Base-by-base conservation (phyloP, 2,888 invertebrate genomes). In the Scotopteryx bipunctaria region DNA sequence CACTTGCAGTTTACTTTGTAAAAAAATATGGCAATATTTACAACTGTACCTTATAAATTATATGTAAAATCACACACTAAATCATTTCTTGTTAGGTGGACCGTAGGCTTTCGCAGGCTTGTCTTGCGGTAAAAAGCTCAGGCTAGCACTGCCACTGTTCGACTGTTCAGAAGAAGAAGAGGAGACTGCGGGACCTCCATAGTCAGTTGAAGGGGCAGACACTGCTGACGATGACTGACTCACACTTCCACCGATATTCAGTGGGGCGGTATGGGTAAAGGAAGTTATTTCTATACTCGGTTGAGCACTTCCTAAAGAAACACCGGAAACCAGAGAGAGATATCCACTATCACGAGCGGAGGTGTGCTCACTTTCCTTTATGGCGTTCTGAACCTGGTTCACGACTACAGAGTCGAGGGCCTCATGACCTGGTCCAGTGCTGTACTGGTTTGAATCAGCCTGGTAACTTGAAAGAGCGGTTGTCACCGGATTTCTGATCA, bases 221-320 rank as follows among this genome's bases (percentile, higher is more conserved):
- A 61, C 57, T 1, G 66, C 60, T 9, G 68, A 50, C 3, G 76
- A 59, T 11, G 66, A 63, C 23, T 57, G 49, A 16, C 41, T 37
- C 3, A 53, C 62, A 25, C 56, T 66, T 32, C 56, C 59, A 21
- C 55, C 55, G 13, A 64, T 52, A 13, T 40, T 49, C 38, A 68
- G 19, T 5, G 81, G 83, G 1, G 86, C 81, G 23, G 72, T 79
- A n/a, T 90, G 87, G 1, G 82, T 76, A 50, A 89, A 90, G 0
- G 90, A 88, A 3, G 83, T 73, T 41, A 90, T 61, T 65, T 90
- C 90, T n/a, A 88, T 66, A 55, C 90, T 90, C 0, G 89, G 89
- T 52, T 73, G 78, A 1, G 81, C 88, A 45, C 78, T 81, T 57
- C 80, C 88, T 3, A 89, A 66, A 8, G 86, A 78, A 13, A 90